Conservation (phyloP, 2,888 invertebrate species). For the Anoplius nigerrimus region DNA sequence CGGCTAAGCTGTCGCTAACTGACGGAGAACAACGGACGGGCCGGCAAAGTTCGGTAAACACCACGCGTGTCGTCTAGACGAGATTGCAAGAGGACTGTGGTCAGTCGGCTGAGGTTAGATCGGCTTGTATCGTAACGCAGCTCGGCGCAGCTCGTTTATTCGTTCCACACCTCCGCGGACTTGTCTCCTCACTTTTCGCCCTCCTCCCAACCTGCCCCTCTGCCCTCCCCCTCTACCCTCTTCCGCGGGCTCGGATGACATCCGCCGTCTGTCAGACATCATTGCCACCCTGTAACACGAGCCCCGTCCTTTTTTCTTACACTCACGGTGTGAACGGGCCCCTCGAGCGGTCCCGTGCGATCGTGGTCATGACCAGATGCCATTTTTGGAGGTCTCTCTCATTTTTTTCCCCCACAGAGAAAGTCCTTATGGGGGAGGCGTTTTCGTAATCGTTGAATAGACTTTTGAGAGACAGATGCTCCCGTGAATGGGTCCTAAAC, state of each 20-base stretch:
- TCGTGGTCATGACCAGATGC: background rate
- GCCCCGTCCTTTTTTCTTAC: constrained; percentile 22
- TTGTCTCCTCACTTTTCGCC: constrained; percentile 27
- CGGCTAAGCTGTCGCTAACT: background rate
- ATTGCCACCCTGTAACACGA: constrained; percentile 47
- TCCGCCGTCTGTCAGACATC: constrained; percentile 51
- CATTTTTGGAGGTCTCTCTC: background rate
- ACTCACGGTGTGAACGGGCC: constrained; percentile 11
- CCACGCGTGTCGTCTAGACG: constrained; percentile 63
- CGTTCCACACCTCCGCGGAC: constrained; percentile 24
- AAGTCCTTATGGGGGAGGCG: constrained; percentile 2
- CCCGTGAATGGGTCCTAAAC: too few species aligned
- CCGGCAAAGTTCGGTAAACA: constrained; percentile 26
- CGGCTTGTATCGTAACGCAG: constrained; percentile 24
- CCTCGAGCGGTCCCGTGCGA: constrained; percentile 32
- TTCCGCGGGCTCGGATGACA: constrained; percentile 44
- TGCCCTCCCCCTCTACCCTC: background rate
- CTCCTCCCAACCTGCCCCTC: constrained; percentile 8
- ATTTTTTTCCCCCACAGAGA: background rate
- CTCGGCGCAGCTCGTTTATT: constrained; percentile 29
- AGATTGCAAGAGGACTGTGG: constrained; percentile 62
- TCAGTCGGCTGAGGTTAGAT: constrained; percentile 47
- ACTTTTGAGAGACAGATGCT: too few species aligned
- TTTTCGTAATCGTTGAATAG: too few species aligned
- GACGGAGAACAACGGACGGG: constrained; percentile 14